Evolutionary conservation across 2,888 invertebrate species (phyloP), one percentile per base, ranked within the genome.

Genomic region (Eupithecia pulchellata): DNA sequence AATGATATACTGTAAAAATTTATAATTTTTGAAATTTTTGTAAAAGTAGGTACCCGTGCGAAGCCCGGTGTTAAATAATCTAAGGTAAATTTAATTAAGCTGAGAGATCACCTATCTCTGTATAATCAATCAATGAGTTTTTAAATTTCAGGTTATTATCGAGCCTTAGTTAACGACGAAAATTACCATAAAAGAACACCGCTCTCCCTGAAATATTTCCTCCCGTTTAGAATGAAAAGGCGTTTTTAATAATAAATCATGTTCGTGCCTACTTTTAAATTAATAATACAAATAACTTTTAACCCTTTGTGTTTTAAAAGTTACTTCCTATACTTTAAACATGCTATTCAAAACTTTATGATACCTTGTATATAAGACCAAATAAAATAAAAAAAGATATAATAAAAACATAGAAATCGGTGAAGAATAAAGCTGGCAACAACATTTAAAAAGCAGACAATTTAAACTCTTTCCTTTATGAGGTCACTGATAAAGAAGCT

Each of bases 141-240:
- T 13, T 13, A 52, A 20, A 52, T 52, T 52, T 25, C 25, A 25
- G 25, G 20, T 25, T 52, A 52, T 52, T 25, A 52, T 11, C 11
- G 52, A 52, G 52, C 13, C 52, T 42, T 47, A 9, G 25, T 25
- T 52, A 52, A 52, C 52, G 52, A 52, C 25, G 20, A 13, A 52
- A 52, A 52, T 52, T 52, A 52, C 52, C 52, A 52, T 52, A 52
- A 52, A 25, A 52, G 52, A 52, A 52, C 25, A 52, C 11, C 25
- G 52, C 20, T 3, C 2, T 13, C 25, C 25, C 13, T 25, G 25
- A 52, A n/a, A 13, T 52, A 52, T 42, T n/a, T n/a, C 47, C 25
- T 52, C 52, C 25, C 20, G 25, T 52, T 13, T 11, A 47, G 11
- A 52, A 52, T 52, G 25, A 52, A 25, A 25, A 25, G 52, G 52